Base-by-base conservation (phyloP, 2,797 vertebrate genomes). In the Hypotaenidia philippensis region DNA sequence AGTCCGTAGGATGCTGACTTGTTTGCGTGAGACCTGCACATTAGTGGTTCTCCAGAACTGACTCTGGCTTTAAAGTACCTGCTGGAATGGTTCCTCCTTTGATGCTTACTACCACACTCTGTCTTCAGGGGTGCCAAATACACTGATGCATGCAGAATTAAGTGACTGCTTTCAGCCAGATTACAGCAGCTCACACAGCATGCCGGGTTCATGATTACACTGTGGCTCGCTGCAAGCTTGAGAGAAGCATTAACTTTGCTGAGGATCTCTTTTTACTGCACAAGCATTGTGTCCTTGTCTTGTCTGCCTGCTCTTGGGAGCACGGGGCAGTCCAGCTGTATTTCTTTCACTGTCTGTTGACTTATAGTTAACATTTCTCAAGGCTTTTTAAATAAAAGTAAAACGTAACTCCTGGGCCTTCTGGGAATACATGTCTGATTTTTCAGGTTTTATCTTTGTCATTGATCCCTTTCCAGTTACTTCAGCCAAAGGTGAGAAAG, bases 371-470 rank as follows among this genome's bases (percentile, higher is more conserved):
- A 75, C 18, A 5, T 64, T 90, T 94, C 44, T 91, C 11, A 32
- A 57, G 71, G 80, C 80, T 94, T 95, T 96, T 95, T 20, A 90
- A 93, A 87, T 40, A 29, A 41, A 66, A 64, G 55, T 83, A 65
- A 95, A 91, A 91, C 23, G 10, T 64, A 91, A 49, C 80, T 93
- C 19, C 34, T 40, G 50, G 12, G 26, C 16, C 45, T 72, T 93
- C 70, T 89, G 83, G 77, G 77, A 94, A 87, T 74, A 68, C 4
- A 5, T 5, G n/a, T 83, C 80, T 84, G 70, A 53, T 86, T 94
- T 88, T 94, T 91, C 59, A 80, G 60, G 63, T 88, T 95, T 96
- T 94, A 83, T 93, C 77, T 89, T 74, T 91, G 63, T 55, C 41
- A 70, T 70, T 94, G 93, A 87, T 94, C 41, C 45, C 15, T 88